phyloP scores from a whole-genome alignment of 2,888 invertebrate genomes.

The Agrotis segetum region DNA sequence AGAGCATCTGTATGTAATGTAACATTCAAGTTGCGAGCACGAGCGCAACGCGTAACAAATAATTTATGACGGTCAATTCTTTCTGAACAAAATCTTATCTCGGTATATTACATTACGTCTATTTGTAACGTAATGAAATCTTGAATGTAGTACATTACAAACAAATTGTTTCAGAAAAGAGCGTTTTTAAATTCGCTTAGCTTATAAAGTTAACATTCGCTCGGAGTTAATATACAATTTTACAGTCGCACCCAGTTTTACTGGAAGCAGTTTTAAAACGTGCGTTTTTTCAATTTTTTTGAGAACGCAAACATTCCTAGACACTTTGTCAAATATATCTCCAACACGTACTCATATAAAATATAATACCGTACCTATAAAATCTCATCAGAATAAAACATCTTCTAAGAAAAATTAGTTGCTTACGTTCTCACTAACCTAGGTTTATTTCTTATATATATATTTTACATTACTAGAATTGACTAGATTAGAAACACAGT shows the following conservation, averaged over 20 bases:
- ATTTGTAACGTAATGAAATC: too few relatives aligned
- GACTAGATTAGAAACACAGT: neutral
- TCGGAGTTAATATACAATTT: neutral
- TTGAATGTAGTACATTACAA: too few relatives aligned
- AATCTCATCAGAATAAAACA: neutral
- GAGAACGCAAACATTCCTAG: neutral
- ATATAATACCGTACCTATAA: neutral
- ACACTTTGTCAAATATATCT: neutral
- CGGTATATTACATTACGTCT: too few relatives aligned
- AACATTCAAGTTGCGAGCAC: too few relatives aligned
- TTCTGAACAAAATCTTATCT: too few relatives aligned
- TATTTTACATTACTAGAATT: neutral
- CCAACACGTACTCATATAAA: neutral
- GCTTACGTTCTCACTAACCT: neutral
- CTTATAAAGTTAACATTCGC: constrained; percentile 10
- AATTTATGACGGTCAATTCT: too few relatives aligned
- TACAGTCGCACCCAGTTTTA: constrained; percentile 10
- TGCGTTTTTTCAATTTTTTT: neutral
- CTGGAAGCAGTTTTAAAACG: neutral
- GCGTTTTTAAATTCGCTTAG: constrained; percentile 15
- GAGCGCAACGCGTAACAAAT: too few relatives aligned
- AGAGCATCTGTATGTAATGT: too few relatives aligned
- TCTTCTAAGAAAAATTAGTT: neutral
- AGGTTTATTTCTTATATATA: too few relatives aligned
- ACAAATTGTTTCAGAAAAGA: too few relatives aligned